These are phyloP conservation scores for Drosophila navojoa DNA, from an alignment of 1,140 invertebrate genomes.

Conservation along the genomic window DNA sequence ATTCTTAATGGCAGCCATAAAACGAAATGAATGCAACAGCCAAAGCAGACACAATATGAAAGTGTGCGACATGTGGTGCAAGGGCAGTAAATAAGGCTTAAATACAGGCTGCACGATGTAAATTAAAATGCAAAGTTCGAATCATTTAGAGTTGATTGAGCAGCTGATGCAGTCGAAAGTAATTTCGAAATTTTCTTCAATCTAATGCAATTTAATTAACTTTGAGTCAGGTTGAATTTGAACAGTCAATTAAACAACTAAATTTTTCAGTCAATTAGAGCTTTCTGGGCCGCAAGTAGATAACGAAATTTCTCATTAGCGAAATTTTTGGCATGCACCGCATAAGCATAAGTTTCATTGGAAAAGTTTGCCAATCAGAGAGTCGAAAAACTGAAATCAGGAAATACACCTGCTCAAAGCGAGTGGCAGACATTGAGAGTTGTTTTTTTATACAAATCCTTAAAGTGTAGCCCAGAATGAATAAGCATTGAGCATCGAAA, in stretches of 20 bases:
- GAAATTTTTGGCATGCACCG: neutral
- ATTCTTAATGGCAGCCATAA: constrained; percentile 63
- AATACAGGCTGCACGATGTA: too few relatives aligned
- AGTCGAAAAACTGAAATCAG: constrained; percentile 9
- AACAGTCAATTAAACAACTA: too few relatives aligned
- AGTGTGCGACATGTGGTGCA: neutral
- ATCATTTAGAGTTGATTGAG: too few relatives aligned
- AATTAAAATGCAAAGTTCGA: too few relatives aligned
- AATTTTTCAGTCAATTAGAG: too few relatives aligned
- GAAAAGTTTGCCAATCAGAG: constrained; percentile 60
- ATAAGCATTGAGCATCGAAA: constrained; percentile 17
- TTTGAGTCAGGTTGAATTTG: too few relatives aligned
- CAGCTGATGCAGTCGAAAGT: too few relatives aligned
- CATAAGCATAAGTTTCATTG: constrained; percentile 26
- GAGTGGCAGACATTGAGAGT: constrained; percentile 14
- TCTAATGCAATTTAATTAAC: too few relatives aligned
- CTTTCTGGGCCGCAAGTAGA: neutral
- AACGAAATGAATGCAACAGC: constrained; percentile 46
- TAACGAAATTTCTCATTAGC: constrained; percentile 25
- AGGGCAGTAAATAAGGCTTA: neutral
- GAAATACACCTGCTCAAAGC: constrained; percentile 35
- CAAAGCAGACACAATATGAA: constrained; percentile 18
- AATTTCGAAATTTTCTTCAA: too few relatives aligned
- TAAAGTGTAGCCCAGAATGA: constrained; percentile 1
- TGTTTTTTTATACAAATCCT: constrained; percentile 35